Percentiles rank a stretch among this genome's conserved stretches.
Conservation (phyloP, 1,140 invertebrate species). For the Lepidostoma basale region DNA sequence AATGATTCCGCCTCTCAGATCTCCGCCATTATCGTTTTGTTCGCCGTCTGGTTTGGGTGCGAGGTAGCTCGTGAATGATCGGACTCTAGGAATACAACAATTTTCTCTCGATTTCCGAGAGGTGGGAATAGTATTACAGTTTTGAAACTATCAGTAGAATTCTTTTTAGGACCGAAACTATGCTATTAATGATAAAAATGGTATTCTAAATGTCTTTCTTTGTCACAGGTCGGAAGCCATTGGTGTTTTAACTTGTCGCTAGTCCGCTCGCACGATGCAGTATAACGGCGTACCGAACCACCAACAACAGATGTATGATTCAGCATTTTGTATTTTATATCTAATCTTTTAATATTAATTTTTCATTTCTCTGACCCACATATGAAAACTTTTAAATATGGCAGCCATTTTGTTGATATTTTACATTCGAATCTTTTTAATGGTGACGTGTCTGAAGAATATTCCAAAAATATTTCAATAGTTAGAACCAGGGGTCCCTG, state of each 20-base stretch:
- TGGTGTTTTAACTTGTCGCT: constrained; percentile 50
- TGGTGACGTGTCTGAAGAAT: constrained; percentile 33
- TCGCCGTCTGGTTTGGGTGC: constrained; percentile 63
- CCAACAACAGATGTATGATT: constrained; percentile 59
- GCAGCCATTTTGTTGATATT: constrained; percentile 61
- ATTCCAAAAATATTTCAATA: not conserved
- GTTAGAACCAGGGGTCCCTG: not conserved
- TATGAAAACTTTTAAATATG: constrained; percentile 37
- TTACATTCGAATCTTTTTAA: constrained; percentile 36
- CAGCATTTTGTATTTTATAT: constrained; percentile 32
- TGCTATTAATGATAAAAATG: not conserved
- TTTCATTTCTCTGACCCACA: constrained; percentile 28
- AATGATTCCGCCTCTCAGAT: constrained; percentile 49
- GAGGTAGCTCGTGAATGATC: constrained; percentile 55
- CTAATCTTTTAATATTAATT: constrained; percentile 21
- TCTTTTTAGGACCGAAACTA: constrained; percentile 3
- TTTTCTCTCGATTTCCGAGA: constrained; percentile 59
- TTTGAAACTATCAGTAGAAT: constrained; percentile 19
- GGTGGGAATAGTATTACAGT: constrained; percentile 49
- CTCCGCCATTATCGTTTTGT: constrained; percentile 64
- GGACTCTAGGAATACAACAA: constrained; percentile 50
- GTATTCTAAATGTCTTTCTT: constrained; percentile 32
- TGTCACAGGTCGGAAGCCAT: constrained; percentile 58
- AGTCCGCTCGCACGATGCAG: constrained; percentile 55
- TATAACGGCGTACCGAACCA: constrained; percentile 59